Percentiles rank a stretch among this genome's conserved stretches.
Evolutionary conservation across 2,888 invertebrate genomes (phyloP).

Genomic region (Cecidostiba fungosa): DNA sequence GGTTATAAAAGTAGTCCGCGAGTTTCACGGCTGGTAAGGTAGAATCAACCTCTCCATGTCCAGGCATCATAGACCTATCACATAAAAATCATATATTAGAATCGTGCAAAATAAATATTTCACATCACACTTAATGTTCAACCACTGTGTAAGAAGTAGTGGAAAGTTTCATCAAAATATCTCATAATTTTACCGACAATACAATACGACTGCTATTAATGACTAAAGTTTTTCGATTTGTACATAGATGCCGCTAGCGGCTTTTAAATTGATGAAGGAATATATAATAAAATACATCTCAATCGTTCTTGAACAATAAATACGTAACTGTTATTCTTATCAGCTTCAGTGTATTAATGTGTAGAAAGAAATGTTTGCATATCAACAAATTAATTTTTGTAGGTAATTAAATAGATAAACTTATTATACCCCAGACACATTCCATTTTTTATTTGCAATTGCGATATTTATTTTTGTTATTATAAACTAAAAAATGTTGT

Average conservation of each 20-base stretch:
- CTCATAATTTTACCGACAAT: not conserved
- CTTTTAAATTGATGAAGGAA: not conserved
- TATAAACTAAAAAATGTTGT: too few relatives aligned
- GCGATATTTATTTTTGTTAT: too few relatives aligned
- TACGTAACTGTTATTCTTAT: too few relatives aligned
- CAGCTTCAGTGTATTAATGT: too few relatives aligned
- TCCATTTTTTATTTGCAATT: too few relatives aligned
- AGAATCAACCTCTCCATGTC: not conserved
- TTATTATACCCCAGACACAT: too few relatives aligned
- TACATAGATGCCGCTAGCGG: not conserved
- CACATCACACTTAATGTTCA: not conserved
- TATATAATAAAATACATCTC: not conserved
- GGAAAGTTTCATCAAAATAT: not conserved
- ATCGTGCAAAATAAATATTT: not conserved
- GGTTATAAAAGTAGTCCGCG: not conserved
- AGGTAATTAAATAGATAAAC: too few relatives aligned
- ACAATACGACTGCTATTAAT: not conserved
- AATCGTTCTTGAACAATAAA: too few relatives aligned
- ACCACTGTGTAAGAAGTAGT: not conserved
- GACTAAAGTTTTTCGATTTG: not conserved
- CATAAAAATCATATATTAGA: not conserved
- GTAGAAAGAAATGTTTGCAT: too few relatives aligned
- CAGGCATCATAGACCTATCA: not conserved
- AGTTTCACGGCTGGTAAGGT: not conserved
- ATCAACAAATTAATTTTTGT: too few relatives aligned